Evolutionary conservation across 2,113 vertebrate species (phyloP).

Genomic region (Zosterops hypoxanthus): DNA sequence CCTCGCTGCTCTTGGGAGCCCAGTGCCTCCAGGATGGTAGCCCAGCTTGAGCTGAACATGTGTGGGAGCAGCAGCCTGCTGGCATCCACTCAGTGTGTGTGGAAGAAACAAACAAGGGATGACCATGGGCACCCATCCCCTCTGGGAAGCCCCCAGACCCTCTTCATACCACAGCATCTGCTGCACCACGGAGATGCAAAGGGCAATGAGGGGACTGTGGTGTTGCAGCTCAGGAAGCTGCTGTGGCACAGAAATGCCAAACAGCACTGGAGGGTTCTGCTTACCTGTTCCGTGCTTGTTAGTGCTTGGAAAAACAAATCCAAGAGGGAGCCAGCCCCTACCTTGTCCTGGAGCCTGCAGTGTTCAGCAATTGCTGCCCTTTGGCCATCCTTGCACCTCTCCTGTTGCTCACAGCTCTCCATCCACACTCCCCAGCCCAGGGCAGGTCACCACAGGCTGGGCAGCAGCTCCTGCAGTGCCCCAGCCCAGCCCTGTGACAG

Average conservation of each 20-base stretch:
- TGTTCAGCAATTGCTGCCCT: background rate
- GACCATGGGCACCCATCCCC: no score
- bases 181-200: background rate
- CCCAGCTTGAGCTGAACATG: no score
- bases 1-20: accelerated
- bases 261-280: background rate
- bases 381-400: background rate
- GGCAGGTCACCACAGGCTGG: background rate
- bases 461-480: background rate
- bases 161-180: background rate
- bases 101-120: background rate
- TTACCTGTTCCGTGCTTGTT: background rate
- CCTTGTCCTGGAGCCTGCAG: background rate
- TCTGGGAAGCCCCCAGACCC: background rate
- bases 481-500: background rate
- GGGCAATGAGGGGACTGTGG: no score
- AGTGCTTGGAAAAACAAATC: background rate
- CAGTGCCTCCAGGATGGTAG: background rate
- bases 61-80: background rate
- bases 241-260: background rate
- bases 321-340: background rate
- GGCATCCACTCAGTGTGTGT: background rate
- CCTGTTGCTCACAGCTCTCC: background rate
- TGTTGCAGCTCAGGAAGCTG: background rate
- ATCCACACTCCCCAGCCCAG: no score